Conservation (phyloP, 2,797 vertebrate genomes). For the Sardinella longiceps region DNA sequence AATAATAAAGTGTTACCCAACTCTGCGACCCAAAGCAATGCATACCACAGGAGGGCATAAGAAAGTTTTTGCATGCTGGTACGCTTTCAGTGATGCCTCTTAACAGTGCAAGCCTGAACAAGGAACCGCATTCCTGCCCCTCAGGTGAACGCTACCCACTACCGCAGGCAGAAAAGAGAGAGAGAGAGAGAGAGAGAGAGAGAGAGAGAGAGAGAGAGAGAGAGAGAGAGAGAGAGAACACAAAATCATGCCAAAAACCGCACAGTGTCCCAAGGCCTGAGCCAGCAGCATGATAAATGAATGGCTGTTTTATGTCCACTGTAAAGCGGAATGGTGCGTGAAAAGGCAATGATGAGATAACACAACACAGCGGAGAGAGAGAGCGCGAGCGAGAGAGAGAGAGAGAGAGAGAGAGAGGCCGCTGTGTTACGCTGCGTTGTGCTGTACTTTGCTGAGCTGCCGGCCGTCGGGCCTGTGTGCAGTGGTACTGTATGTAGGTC, state of each 20-base stretch:
- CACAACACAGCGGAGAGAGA: neutral
- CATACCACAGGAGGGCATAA: neutral
- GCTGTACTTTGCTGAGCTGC: neutral
- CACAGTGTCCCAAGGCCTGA: neutral
- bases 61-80: neutral
- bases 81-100: neutral
- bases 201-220: neutral
- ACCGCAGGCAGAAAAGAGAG: too few species aligned
- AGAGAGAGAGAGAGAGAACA: neutral
- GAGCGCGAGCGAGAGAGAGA: neutral
- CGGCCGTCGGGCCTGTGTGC: neutral
- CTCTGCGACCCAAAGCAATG: neutral
- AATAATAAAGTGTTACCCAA: too few species aligned
- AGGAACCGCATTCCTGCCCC: neutral
- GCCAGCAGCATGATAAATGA: conserved; percentile 7
- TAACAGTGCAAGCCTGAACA: neutral
- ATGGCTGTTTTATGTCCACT: conserved; percentile 5
- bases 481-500: conserved; percentile 11
- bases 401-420: too few species aligned
- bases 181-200: neutral
- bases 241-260: neutral
- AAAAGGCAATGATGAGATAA: conserved; percentile 17
- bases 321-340: conserved; percentile 2
- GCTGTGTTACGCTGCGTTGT: too few species aligned
- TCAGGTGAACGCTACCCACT: neutral